Conservation (phyloP, 2,113 vertebrate species). For the Gavialis gangeticus region DNA sequence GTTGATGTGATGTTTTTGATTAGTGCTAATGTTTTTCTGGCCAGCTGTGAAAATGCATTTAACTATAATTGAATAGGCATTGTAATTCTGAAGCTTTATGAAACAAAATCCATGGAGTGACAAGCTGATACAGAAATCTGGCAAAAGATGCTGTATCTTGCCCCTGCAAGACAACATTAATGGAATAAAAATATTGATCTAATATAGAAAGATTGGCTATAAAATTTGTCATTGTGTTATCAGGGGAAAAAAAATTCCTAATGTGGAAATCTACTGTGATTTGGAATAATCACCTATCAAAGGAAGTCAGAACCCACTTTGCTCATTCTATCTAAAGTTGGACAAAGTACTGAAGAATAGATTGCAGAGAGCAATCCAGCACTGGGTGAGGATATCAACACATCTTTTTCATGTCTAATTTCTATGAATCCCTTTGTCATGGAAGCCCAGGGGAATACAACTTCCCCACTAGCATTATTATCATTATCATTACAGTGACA, state of each 20-base stretch:
- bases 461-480: neutral
- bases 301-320: conserved; percentile 54
- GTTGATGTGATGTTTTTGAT: conserved; percentile 70
- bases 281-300: conserved; percentile 53
- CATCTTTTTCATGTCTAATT: neutral
- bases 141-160: conserved; percentile 54
- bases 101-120: conserved; percentile 66
- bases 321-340: neutral
- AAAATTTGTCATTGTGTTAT: conserved; percentile 56
- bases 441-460: neutral
- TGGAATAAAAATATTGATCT: conserved; percentile 75
- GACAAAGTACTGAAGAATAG: conserved; percentile 5
- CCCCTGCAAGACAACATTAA: conserved; percentile 60
- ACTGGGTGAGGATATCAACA: neutral
- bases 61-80: conserved; percentile 75
- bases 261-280: conserved; percentile 49
- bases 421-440: neutral
- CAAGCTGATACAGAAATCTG: conserved; percentile 71
- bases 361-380: neutral
- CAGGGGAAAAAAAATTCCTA: conserved; percentile 46
- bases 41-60: conserved; percentile 78
- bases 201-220: conserved; percentile 69
- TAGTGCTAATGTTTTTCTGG: conserved; percentile 76
- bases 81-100: conserved; percentile 73
- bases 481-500: neutral